Evolutionary conservation across 2,113 vertebrate genomes (phyloP).

Genomic region (Pseudopodoces humilis): DNA sequence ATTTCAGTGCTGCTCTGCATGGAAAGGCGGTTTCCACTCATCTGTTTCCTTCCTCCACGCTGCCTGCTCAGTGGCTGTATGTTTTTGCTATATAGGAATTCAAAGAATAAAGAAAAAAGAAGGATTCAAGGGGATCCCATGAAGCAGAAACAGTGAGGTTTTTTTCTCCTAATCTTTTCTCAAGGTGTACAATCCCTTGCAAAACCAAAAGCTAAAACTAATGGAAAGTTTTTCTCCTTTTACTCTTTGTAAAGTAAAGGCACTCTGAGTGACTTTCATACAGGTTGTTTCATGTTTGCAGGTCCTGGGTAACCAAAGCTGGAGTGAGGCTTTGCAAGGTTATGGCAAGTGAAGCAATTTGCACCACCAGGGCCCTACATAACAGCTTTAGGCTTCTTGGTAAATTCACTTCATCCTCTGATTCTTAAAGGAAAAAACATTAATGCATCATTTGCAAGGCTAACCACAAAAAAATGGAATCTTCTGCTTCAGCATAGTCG

Average conservation of each 20-base stretch:
- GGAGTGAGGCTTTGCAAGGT: neutral
- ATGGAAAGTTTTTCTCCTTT: neutral
- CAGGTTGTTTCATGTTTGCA: neutral
- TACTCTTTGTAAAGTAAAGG: neutral
- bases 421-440: constrained; percentile 23
- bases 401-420: constrained; percentile 21
- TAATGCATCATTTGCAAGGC: constrained; percentile 26
- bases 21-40: neutral
- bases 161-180: neutral
- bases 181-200: neutral
- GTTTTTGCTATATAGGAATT: neutral
- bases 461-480: neutral
- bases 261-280: neutral
- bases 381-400: neutral
- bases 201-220: neutral
- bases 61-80: neutral
- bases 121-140: neutral
- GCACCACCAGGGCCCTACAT: neutral
- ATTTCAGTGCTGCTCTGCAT: neutral
- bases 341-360: neutral
- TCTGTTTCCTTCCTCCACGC: neutral
- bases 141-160: neutral
- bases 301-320: neutral
- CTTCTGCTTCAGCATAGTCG: neutral
- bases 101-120: neutral